phyloP scores from a whole-genome alignment of 2,113 vertebrate genomes.

The Romanogobio albipinnatus region DNA sequence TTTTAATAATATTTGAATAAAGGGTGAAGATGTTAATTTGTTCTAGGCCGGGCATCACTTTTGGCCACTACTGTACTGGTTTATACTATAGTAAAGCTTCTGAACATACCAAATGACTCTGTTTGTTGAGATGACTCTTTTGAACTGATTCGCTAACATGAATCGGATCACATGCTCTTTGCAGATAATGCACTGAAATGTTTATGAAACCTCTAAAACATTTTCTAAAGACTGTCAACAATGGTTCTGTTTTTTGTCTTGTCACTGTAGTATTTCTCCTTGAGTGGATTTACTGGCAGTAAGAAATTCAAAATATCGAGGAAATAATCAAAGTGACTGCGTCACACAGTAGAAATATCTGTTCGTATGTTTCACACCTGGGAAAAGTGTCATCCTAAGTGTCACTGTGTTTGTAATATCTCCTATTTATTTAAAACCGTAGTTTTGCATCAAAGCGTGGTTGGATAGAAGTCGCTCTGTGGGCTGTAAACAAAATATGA shows the following conservation, averaged over 20 bases:
- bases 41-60: too few species aligned
- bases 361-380: conserved; percentile 26
- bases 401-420: conserved; percentile 28
- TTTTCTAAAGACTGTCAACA: neutral
- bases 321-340: conserved; percentile 14
- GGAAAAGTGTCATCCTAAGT: conserved; percentile 1
- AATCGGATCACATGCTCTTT: neutral
- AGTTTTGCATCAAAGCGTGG: conserved; percentile 25
- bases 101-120: neutral
- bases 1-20: too few species aligned
- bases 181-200: neutral
- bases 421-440: conserved; percentile 19
- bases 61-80: too few species aligned
- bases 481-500: conserved; percentile 40
- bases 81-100: neutral
- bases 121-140: neutral
- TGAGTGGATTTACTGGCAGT: conserved; percentile 12
- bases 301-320: neutral
- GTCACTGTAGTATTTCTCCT: neutral
- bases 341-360: conserved; percentile 26
- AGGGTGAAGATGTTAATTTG: too few species aligned
- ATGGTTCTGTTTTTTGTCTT: neutral
- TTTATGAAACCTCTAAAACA: neutral
- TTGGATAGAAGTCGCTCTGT: neutral
- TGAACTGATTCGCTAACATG: neutral